Evolutionary conservation across 2,888 invertebrate genomes (phyloP).

Genomic region (Rhopalosiphum nymphaeae): DNA sequence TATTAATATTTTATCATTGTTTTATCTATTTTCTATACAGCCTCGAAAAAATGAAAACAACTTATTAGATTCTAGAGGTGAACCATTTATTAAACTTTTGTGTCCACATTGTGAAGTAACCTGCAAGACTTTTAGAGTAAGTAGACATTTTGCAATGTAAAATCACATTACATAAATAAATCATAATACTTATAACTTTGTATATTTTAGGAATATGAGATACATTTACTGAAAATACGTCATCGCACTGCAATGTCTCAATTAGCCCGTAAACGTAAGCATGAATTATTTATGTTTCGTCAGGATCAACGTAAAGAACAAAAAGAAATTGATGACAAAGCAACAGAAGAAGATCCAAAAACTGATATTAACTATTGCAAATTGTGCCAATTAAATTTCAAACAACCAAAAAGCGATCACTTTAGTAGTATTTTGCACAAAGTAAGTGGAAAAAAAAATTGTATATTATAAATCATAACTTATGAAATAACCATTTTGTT

Average conservation of each 20-base stretch:
- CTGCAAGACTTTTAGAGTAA: constrained; percentile 80
- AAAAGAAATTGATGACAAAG: constrained; percentile 79
- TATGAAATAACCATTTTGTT: constrained; percentile 60
- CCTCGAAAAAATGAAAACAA: constrained; percentile 52
- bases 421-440: constrained; percentile 82
- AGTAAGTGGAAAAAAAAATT: constrained; percentile 66
- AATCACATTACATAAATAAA: background rate
- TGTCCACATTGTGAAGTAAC: constrained; percentile 85
- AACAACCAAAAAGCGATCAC: constrained; percentile 82
- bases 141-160: constrained; percentile 66
- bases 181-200: background rate
- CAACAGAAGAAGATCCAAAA: constrained; percentile 75
- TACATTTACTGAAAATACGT: constrained; percentile 64
- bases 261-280: constrained; percentile 53
- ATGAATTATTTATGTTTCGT: constrained; percentile 74
- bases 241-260: constrained; percentile 65
- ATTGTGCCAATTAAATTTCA: constrained; percentile 82
- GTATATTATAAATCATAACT: background rate
- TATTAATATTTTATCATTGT: background rate
- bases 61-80: constrained; percentile 59
- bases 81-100: constrained; percentile 75
- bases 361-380: constrained; percentile 79
- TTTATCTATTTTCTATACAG: constrained; percentile 2
- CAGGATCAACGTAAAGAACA: constrained; percentile 84
- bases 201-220: constrained; percentile 56